Base-by-base conservation (phyloP, 2,888 invertebrate species). In the Dryocosmus kuriphilus region DNA sequence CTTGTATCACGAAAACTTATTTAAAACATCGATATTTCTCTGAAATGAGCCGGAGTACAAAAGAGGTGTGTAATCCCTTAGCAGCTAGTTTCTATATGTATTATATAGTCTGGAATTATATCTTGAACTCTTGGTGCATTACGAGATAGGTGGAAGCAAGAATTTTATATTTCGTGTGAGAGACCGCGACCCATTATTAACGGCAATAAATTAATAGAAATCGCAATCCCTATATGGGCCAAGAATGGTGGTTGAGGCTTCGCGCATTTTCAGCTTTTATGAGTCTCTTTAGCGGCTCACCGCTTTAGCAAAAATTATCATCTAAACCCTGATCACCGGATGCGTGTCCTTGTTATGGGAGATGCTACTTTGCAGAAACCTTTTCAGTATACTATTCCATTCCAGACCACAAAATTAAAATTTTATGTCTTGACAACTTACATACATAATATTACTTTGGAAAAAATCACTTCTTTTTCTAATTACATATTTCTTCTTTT, bases 141-240 rank as follows among this genome's bases (percentile, higher is more conserved):
- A n/a, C 41, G 27, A 67, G 67, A 24, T 71, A 46, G 30, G 30
- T 51, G 30, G 27, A 46, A 71, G 71, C 27, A n/a, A 71, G 30
- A 51, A 71, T 71, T 51, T 71, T 51, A 71, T 51, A 76, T 75
- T 63, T 27, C 19, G 75, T 65, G 32, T 67, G 32, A 38, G 81
- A 75, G 71, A 55, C 30, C 57, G 60, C 67, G 76, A 76, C 61
- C 62, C 73, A 32, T 82, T 82, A 82, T 82, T 82, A 80, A 80
- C 77, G 67, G 76, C 62, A 65, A 77, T 79, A 80, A 79, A 78
- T 82, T 77, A 79, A 77, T 80, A 51, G 61, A 77, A 32, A n/a
- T 35, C 27, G 24, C 41, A 14, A 35, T 24, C 60, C 16, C n/a
- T 38, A 62, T 24, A 74, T 67, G 41, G 67, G 67, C 19, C 51